Conservation (phyloP, 2,797 vertebrate genomes). For the Gymnothorax reevesii region DNA sequence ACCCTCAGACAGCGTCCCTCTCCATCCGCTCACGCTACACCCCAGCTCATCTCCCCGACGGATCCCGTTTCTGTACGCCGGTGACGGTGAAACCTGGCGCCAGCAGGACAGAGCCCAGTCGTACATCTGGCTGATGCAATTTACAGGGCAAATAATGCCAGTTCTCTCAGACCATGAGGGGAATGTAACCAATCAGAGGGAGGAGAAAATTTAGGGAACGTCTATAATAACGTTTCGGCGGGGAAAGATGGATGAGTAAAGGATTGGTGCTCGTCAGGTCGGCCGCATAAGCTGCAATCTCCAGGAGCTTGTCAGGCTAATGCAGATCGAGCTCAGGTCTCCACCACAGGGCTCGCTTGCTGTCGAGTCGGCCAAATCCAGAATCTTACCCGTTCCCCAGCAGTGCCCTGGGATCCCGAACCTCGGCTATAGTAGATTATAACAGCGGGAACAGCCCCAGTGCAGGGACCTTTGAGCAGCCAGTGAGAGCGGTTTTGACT, state of each 20-base stretch:
- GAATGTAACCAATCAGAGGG: slow-evolving; percentile 45
- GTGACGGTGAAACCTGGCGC: not conserved
- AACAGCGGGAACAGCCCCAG: not conserved
- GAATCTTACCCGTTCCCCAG: not conserved
- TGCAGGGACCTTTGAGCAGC: not conserved
- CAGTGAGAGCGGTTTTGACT: not conserved
- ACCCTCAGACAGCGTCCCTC: not conserved
- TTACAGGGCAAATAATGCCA: slow-evolving; percentile 58
- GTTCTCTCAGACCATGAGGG: slow-evolving; percentile 52
- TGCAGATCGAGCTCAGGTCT: not conserved
- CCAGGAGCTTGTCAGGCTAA: not conserved
- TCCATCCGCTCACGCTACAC: not conserved
- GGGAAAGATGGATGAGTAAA: not conserved
- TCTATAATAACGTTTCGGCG: not conserved
- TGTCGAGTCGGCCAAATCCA: not conserved
- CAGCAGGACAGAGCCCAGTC: slow-evolving; percentile 7
- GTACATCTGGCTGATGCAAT: slow-evolving; percentile 62
- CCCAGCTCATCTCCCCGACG: not conserved
- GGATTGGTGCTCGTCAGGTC: too few species aligned
- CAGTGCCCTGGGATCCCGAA: not conserved
- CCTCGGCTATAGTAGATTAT: not conserved
- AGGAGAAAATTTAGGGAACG: not conserved
- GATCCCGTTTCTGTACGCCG: not conserved
- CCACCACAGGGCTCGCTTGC: not conserved
- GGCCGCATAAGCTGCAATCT: not conserved